Conservation (phyloP, 2,888 invertebrate genomes). For the Epiblema foenella region DNA sequence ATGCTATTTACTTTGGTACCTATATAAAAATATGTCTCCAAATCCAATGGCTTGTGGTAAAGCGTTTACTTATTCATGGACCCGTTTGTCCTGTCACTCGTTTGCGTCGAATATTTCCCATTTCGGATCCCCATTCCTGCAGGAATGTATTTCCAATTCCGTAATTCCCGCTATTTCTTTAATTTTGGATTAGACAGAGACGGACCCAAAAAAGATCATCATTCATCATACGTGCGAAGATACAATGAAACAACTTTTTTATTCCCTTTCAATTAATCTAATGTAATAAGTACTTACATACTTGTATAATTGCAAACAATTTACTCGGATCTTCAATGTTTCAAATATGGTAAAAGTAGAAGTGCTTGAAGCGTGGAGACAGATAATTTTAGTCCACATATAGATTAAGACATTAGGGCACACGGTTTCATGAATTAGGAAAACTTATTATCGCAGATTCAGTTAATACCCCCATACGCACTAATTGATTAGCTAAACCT, state of each 20-base stretch:
- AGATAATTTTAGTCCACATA: too few relatives aligned
- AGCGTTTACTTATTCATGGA: slow-evolving; percentile 43
- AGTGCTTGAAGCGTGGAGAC: neutral
- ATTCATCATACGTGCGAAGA: too few relatives aligned
- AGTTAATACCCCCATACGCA: neutral
- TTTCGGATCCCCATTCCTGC: slow-evolving; percentile 32
- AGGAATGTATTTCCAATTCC: slow-evolving; percentile 35
- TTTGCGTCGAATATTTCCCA: slow-evolving; percentile 38
- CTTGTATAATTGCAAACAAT: too few relatives aligned
- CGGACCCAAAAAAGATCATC: too few relatives aligned
- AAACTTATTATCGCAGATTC: neutral
- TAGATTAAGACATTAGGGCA: neutral
- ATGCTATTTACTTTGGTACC: too few relatives aligned
- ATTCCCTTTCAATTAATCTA: too few relatives aligned
- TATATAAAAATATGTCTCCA: slow-evolving; percentile 1
- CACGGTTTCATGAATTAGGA: neutral
- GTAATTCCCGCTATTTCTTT: slow-evolving; percentile 23
- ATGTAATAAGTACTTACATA: too few relatives aligned
- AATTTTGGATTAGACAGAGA: neutral
- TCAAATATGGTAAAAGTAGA: neutral
- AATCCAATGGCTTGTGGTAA: slow-evolving; percentile 37
- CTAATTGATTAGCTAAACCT: neutral
- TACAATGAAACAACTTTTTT: too few relatives aligned
- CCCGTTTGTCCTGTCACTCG: slow-evolving; percentile 39
- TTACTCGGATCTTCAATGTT: too few relatives aligned